phyloP scores from a whole-genome alignment of 2,113 vertebrate species.

The Microcebus griseorufus region DNA sequence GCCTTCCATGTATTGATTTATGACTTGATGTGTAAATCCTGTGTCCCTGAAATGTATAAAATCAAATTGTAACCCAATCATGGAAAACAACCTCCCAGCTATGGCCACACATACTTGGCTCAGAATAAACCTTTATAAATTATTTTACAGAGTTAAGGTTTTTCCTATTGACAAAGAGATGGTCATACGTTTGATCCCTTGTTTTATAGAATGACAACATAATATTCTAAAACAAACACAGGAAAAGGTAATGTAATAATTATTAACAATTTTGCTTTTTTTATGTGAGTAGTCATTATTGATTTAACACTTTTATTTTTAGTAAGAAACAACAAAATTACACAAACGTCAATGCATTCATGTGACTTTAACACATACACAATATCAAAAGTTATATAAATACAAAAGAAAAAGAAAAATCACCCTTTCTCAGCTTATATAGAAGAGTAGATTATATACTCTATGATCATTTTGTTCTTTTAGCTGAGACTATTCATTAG shows the following conservation, averaged over 20 bases:
- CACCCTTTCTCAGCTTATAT: not conserved
- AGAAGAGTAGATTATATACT: not conserved
- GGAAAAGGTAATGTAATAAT: not conserved
- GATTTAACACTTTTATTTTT: not conserved
- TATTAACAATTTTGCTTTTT: not conserved
- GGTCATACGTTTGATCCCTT: not conserved
- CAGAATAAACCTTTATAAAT: too few species aligned
- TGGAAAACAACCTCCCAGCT: too few species aligned
- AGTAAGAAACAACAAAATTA: not conserved
- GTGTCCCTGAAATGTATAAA: too few species aligned
- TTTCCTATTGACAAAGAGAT: not conserved
- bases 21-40: too few species aligned
- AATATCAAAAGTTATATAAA: not conserved
- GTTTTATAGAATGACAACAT: not conserved
- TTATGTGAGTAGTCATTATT: not conserved
- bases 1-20: too few species aligned
- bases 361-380: not conserved
- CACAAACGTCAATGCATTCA: not conserved
- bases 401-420: not conserved
- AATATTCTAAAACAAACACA: not conserved
- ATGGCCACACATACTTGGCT: too few species aligned
- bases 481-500: not conserved
- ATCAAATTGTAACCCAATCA: too few species aligned
- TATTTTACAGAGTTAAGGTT: too few species aligned
- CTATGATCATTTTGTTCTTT: not conserved